Percentiles rank a stretch among this genome's conserved stretches.
Conservation (phyloP, 1,140 invertebrate genomes). For the Parapsyche elsis region DNA sequence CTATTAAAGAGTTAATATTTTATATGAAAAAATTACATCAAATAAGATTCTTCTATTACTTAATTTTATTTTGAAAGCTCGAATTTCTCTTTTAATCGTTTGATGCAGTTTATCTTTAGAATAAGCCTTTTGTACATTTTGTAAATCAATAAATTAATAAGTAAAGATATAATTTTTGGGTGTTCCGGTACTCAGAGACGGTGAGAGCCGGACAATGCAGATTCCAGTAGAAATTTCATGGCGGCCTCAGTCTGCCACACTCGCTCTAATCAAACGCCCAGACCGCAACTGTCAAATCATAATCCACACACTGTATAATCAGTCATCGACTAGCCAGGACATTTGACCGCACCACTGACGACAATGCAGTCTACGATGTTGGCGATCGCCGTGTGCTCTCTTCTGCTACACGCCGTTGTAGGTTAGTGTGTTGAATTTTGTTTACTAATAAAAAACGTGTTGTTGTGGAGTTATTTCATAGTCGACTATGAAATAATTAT, state of each 20-base stretch:
- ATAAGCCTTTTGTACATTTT: no score
- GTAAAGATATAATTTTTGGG: neutral
- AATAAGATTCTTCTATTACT: no score
- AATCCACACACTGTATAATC: neutral
- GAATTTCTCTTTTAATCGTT: no score
- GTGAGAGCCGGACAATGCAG: conserved; percentile 41
- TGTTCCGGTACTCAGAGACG: neutral
- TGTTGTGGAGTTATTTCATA: no score
- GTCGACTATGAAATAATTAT: no score
- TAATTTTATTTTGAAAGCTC: no score
- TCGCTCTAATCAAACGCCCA: conserved; percentile 31
- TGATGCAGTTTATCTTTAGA: no score
- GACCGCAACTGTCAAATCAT: neutral
- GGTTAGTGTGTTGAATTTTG: no score
- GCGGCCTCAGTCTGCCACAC: conserved; percentile 36
- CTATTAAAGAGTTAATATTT: no score
- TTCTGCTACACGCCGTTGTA: no score
- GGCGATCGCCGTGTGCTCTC: neutral
- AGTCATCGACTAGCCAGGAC: neutral
- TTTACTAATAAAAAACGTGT: no score
- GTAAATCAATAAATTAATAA: neutral
- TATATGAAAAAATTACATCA: no score
- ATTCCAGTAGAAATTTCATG: conserved; percentile 45
- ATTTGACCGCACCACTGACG: neutral
- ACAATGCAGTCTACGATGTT: neutral